Percentiles rank a stretch among this genome's conserved stretches.
phyloP scores from a whole-genome alignment of 2,888 invertebrate genomes.

The Melanostoma mellinum region DNA sequence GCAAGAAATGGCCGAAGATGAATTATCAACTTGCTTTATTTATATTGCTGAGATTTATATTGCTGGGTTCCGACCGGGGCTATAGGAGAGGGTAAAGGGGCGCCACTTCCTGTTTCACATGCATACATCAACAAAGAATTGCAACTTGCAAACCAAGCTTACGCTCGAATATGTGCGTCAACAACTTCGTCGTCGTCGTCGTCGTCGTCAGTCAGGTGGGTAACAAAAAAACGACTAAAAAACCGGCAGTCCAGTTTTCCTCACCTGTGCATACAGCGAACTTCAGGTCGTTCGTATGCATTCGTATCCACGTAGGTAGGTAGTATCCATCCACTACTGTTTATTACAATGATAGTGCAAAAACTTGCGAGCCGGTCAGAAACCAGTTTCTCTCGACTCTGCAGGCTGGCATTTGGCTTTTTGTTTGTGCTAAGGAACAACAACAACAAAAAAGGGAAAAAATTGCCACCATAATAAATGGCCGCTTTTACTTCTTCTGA shows the following conservation, averaged over 20 bases:
- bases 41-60: slow-evolving; percentile 65
- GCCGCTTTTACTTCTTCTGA: slow-evolving; percentile 69
- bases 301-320: slow-evolving; percentile 7
- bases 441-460: slow-evolving; percentile 33
- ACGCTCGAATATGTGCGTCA: slow-evolving; percentile 44
- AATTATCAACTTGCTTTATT: slow-evolving; percentile 64
- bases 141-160: slow-evolving; percentile 53
- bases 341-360: slow-evolving; percentile 42
- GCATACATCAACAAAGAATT: slow-evolving; percentile 53
- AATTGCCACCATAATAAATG: slow-evolving; percentile 69
- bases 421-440: slow-evolving; percentile 1
- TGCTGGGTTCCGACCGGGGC: slow-evolving; percentile 17
- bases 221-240: slow-evolving; percentile 18
- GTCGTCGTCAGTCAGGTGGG: background rate
- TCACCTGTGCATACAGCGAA: slow-evolving; percentile 50
- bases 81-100: slow-evolving; percentile 46
- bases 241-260: slow-evolving; percentile 56
- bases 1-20: slow-evolving; percentile 50
- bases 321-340: slow-evolving; percentile 35
- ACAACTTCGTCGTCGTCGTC: background rate
- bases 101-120: slow-evolving; percentile 69
- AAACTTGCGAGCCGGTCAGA: slow-evolving; percentile 59
- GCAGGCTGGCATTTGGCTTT: slow-evolving; percentile 55
- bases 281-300: slow-evolving; percentile 13
- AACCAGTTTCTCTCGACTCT: slow-evolving; percentile 59